Base-by-base conservation (phyloP, 2,797 vertebrate species). In the Myotis planiceps region DNA sequence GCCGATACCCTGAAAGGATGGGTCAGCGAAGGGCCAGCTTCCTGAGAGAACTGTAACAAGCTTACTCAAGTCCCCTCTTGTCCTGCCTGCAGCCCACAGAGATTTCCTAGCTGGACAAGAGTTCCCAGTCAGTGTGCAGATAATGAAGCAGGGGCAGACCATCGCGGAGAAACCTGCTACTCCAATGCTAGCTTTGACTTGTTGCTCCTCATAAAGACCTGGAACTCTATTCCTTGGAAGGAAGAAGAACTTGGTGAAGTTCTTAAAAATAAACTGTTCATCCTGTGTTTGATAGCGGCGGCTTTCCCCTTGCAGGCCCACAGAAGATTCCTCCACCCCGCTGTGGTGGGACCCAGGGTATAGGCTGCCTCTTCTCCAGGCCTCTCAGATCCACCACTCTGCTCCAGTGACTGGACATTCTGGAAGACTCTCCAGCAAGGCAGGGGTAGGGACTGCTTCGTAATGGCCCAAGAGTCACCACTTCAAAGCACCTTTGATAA, bases 21-120 rank as follows among this genome's bases (percentile, higher is more conserved):
- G 29, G 49, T 18, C 32, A 10, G 9, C 0, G 0, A 39, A 0
- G 15, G 37, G 19, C 18, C 53, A 23, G n/a, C 55, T 75, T 55
- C 83, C 39, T 6, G 27, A 12, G 49, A n/a, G 39, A 53, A 18
- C 9, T n/a, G 13, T 55, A 74, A 34, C 66, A 65, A 49, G 39
- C 5, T 29, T 10, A 27, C 37, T 15, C 25, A 6, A n/a, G 29
- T 65, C 14, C 4, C 15, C 39, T 66, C 58, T 27, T 23, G 6
- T 6, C 34, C 55, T 6, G 2, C 27, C 21, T 23, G 2, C 21
- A 21, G 23, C 74, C 34, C 42, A 18, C 39, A 9, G 58, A 23
- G 34, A 51, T 39, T n/a, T 63, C 49, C 12, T 14, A 14, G 25
- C 9, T 55, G 53, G 29, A 69, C 8, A 39, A 53, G 42, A 14